Evolutionary conservation across 2,888 invertebrate genomes (phyloP), one percentile per base, ranked within the genome.

Genomic region (Lithodes maja): DNA sequence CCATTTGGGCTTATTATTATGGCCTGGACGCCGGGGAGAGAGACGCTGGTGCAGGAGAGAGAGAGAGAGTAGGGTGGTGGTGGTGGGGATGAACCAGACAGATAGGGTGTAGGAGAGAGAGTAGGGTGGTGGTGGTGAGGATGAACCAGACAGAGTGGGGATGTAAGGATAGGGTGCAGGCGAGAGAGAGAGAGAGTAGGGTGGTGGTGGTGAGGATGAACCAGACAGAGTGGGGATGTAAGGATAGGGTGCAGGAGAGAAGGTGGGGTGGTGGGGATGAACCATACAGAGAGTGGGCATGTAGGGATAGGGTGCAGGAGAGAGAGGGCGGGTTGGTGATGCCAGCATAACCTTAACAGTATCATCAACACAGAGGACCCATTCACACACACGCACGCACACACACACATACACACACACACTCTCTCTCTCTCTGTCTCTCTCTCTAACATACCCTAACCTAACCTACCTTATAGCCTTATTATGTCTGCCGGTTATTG

Each of bases 311-410:
- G 61, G 61, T 7, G 61, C 7, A 61, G 61, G 61, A 61, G 61
- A 12, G 12, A 61, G 61, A 17, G 17, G 71, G 71, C 0, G 71
- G 71, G 71, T 12, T n/a, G 71, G 15, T 12, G 15, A n/a, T n/a
- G 71, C 71, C 71, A 71, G 71, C 71, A 71, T 71, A 17, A 12
- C 71, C 71, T 71, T 71, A 71, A 71, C 71, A 71, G 71, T 61
- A 61, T 12, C 71, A 71, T 71, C 15, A 71, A 71, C 71, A 71
- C 71, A 71, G 17, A n/a, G 71, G n/a, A n/a, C n/a, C 71, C 71
- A 71, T 71, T 71, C 71, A 71, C 71, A 71, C 71, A 5, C 68
- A 7, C 2, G 1, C 68, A 7, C 68, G 9, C 68, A 7, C 15
- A 1, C 68, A 12, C 15, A 7, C 15, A 12, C 68, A 12, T 2